Base-by-base conservation (phyloP, 2,113 vertebrate genomes). In the Noturus placidus region DNA sequence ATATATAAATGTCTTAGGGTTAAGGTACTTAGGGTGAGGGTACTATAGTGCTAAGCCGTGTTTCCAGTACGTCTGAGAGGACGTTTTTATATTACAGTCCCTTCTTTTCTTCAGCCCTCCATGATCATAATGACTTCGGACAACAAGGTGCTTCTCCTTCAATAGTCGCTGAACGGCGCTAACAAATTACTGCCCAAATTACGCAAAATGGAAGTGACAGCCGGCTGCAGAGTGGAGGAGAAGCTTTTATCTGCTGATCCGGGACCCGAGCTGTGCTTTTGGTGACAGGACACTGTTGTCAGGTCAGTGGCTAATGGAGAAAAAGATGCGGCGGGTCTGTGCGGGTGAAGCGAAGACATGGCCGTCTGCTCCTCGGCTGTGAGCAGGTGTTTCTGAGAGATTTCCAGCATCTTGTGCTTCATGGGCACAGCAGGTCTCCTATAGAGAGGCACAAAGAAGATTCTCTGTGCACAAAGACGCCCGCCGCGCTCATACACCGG, bases 391-490 rank as follows among this genome's bases (percentile, higher is more conserved):
- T 82, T 77, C 83, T 35, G 50, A 25, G 69, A 82, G 83, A 65
- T 86, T 57, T 81, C 54, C 59, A 81, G 77, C 70, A 59, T 81
- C 54, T 57, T 38, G 79, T 81, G 79, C 56, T 25, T 57, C 50
- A 85, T 74, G 87, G 77, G 57, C 79, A 76, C 79, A 89, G 86
- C 65, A 82, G 84, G 82, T 88, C 89, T 72, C 83, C 83, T 85
- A 89, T 89, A 82, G 86, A 78, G 35, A 78, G 50, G 82, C 83
- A 89, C 89, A 89, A 89, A 89, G 87, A 86, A 83, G 83, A 78
- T 87, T 89, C 89, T 78, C 77, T 54, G 59, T 63, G 69, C 78
- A 10, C 77, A 33, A 78, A 87, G 87, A 86, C 76, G n/a, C 65
- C 67, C 13, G 80, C 77, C 81, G 83, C 30, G 85, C 85, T 86